These are phyloP conservation scores for Tolmerus cingulatus DNA, from an alignment of 2,888 invertebrate species.

Conservation along the genomic window DNA sequence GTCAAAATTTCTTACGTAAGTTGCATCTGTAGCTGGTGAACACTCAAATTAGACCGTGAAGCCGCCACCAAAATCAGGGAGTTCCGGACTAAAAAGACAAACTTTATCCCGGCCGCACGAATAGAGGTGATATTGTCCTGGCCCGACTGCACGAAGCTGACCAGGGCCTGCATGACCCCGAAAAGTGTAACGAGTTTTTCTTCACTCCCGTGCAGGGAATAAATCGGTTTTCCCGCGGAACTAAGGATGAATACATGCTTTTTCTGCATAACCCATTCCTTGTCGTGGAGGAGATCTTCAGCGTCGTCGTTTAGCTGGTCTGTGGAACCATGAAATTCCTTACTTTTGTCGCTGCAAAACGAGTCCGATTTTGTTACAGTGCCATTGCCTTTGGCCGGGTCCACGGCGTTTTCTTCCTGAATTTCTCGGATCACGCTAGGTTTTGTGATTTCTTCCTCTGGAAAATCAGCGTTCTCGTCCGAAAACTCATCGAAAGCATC, in stretches of 20 bases:
- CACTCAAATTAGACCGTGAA: slow-evolving; percentile 83
- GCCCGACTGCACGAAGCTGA: slow-evolving; percentile 86
- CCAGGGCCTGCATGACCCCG: slow-evolving; percentile 93
- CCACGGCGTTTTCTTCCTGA: slow-evolving; percentile 54
- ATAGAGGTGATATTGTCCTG: slow-evolving; percentile 86
- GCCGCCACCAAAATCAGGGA: slow-evolving; percentile 92
- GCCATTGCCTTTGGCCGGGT: slow-evolving; percentile 47
- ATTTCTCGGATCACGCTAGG: slow-evolving; percentile 59
- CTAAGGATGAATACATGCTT: slow-evolving; percentile 95
- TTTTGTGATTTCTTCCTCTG: slow-evolving; percentile 54
- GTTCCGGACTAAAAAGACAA: slow-evolving; percentile 90
- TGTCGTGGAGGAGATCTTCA: slow-evolving; percentile 73
- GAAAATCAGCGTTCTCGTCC: slow-evolving; percentile 67
- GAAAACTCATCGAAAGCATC: slow-evolving; percentile 77
- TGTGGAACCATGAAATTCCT: slow-evolving; percentile 55
- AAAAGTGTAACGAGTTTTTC: slow-evolving; percentile 93
- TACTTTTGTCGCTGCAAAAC: slow-evolving; percentile 52
- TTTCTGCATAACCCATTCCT: slow-evolving; percentile 79
- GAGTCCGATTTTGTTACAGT: slow-evolving; percentile 52
- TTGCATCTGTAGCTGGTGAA: slow-evolving; percentile 83
- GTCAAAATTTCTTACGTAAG: slow-evolving; percentile 74
- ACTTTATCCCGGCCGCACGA: slow-evolving; percentile 83
- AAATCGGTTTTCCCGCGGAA: slow-evolving; percentile 96
- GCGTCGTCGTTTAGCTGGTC: slow-evolving; percentile 59
- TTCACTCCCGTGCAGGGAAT: slow-evolving; percentile 91